Evolutionary conservation across 2,113 vertebrate species (phyloP).

Genomic region (Australoheros scitulus): DNA sequence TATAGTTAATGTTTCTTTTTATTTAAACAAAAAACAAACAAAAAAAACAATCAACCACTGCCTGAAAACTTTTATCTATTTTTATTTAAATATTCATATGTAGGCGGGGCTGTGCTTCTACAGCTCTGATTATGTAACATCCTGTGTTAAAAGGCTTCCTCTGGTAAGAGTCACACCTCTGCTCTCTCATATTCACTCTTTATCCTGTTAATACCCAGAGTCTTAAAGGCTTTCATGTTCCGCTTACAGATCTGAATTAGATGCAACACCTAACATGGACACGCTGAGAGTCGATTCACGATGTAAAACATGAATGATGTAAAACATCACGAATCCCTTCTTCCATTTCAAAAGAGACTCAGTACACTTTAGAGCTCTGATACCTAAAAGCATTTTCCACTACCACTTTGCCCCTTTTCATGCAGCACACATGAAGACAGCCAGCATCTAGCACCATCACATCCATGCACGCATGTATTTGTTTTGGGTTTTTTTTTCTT

Average conservation of each 20-base stretch:
- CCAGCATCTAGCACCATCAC: constrained; percentile 18
- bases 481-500: constrained; percentile 31
- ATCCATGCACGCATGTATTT: constrained; percentile 19
- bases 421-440: constrained; percentile 3
- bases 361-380: constrained; percentile 24
- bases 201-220: constrained; percentile 17
- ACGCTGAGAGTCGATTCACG: background rate
- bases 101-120: background rate
- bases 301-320: background rate
- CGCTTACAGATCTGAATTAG: constrained; percentile 7
- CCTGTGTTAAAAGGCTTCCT: constrained; percentile 32
- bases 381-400: constrained; percentile 1
- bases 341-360: background rate
- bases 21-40: background rate
- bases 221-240: constrained; percentile 39
- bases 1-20: background rate
- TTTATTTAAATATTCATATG: background rate
- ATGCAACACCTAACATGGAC: constrained; percentile 17
- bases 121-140: constrained; percentile 31
- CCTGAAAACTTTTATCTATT: background rate
- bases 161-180: constrained; percentile 1
- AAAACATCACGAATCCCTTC: constrained; percentile 22
- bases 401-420: constrained; percentile 1
- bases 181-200: constrained; percentile 33
- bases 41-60: background rate